Evolutionary conservation across 2,113 vertebrate species (phyloP), one percentile per base, ranked within the genome.

Genomic region (Pseudois nayaur): DNA sequence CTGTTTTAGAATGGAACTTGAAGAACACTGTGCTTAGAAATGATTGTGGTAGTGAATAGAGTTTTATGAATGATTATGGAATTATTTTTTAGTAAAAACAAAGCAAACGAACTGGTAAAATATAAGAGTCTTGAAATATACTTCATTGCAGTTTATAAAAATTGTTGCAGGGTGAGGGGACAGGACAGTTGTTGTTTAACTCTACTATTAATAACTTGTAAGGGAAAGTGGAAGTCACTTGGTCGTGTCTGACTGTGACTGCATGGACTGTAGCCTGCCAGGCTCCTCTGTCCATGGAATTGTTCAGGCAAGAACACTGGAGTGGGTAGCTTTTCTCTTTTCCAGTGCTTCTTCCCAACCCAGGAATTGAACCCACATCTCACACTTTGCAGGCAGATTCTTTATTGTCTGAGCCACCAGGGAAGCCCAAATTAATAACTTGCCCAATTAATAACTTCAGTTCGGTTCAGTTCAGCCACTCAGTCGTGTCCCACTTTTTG

Each of bases 381-480:
- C 64, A 71, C n/a, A 17, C 0, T 11, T 71, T 21, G 9, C 16
- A 21, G 64, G n/a, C 0, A 0, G n/a, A 71, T 36, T 71, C 64
- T 36, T 71, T 36, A 67, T n/a, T 19, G 9, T 36, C 16, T 71
- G 17, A 36, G 17, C 17, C 17, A 71, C n/a, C n/a, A 21, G 17
- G 17, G 17, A 36, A 71, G 64, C 8, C 64, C n/a, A 71, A 36
- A 71, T 71, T 71, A 71, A 36, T 21, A 33, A 64, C 3, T 33
- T 64, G 31, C 31, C 31, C 12, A 33, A 16, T 33, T 33, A 67
- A 25, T 9, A 29, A 59, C 25, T 59, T 85, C 27, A 29, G 59
- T 29, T 29, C 62, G 13, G 11, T 29, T 60, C 31, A 64, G 31
- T 33, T 62, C 31, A 64, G 60, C 33, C 2, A 0, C 31, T 64